Evolutionary conservation across 1,140 invertebrate species (phyloP), one percentile per base, ranked within the genome.

Genomic region (Penaeus vannamei): DNA sequence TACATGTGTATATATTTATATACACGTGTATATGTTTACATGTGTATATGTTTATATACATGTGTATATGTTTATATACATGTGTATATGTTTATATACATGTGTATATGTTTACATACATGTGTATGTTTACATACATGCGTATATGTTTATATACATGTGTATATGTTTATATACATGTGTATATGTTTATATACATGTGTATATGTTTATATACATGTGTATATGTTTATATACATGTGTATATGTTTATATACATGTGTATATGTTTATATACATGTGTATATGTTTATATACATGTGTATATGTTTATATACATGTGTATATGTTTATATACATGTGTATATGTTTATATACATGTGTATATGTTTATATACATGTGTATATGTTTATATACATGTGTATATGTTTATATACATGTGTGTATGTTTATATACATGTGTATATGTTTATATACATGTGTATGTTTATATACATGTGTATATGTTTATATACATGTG

Each of bases 1-100:
- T 23, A 80, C 46, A 80, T 46, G 46, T 53, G 46, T 80, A 80
- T 80, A 46, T 53, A 80, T 80, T 53, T 80, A 80, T 53, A 80
- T 80, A 80, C 46, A 80, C 29, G 23, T 80, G 46, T 80, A 80
- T 53, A 80, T 80, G 23, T 80, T 53, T 53, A 80, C 46, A 80
- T 80, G 46, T 53, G 46, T 80, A 80, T 53, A 80, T 80, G 46
- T 42, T 7, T 69, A 69, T 10, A 69, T 69, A 69, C 29, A 69
- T 69, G 20, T 22, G 20, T 22, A 69, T 69, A 32, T 10, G 20
- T 69, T 8, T 22, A 69, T 22, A 69, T 69, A 69, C 29, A 32
- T 69, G 12, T 69, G 20, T 10, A 32, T 69, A 32, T 10, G 20
- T 69, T 8, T 69, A 32, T 10, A 32, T 32, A n/a, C 19, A 26